phyloP scores from a whole-genome alignment of 2,888 invertebrate genomes.

The Seladonia tumulorum region DNA sequence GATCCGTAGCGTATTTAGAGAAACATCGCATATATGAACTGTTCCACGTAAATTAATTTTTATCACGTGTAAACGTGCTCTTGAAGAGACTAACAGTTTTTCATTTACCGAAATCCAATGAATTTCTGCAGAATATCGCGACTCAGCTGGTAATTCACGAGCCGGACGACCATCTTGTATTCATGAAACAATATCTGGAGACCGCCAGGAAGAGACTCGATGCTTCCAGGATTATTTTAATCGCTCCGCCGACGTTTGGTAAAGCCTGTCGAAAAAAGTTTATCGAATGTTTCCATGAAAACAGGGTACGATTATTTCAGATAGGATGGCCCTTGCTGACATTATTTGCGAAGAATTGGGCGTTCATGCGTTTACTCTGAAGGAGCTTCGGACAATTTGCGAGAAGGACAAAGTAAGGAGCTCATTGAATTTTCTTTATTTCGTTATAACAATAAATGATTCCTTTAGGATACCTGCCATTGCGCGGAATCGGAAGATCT shows the following conservation, averaged over 20 bases:
- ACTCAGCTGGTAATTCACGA: slow-evolving; percentile 86
- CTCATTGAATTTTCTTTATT: not conserved
- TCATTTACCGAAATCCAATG: not conserved
- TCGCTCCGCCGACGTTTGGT: slow-evolving; percentile 85
- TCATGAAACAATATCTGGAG: slow-evolving; percentile 86
- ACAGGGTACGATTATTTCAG: slow-evolving; percentile 49
- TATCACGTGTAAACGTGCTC: not conserved
- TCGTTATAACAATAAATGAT: not conserved
- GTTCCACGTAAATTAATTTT: slow-evolving; percentile 85
- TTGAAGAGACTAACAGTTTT: not conserved
- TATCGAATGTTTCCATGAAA: not conserved
- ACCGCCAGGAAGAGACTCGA: slow-evolving; percentile 85
- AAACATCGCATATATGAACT: slow-evolving; percentile 88
- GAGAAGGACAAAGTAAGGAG: slow-evolving; percentile 33
- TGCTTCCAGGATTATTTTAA: slow-evolving; percentile 86
- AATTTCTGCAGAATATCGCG: slow-evolving; percentile 85
- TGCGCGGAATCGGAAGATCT: slow-evolving; percentile 70
- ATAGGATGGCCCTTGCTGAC: slow-evolving; percentile 68
- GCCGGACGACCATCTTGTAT: slow-evolving; percentile 88
- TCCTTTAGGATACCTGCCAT: slow-evolving; percentile 50
- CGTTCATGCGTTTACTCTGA: slow-evolving; percentile 63
- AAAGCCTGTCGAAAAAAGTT: not conserved
- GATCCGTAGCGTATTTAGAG: slow-evolving; percentile 88
- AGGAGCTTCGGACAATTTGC: slow-evolving; percentile 55
- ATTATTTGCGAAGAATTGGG: slow-evolving; percentile 68